Evolutionary conservation across 2,888 invertebrate species (phyloP).

Genomic region (Rhagonycha fulva): DNA sequence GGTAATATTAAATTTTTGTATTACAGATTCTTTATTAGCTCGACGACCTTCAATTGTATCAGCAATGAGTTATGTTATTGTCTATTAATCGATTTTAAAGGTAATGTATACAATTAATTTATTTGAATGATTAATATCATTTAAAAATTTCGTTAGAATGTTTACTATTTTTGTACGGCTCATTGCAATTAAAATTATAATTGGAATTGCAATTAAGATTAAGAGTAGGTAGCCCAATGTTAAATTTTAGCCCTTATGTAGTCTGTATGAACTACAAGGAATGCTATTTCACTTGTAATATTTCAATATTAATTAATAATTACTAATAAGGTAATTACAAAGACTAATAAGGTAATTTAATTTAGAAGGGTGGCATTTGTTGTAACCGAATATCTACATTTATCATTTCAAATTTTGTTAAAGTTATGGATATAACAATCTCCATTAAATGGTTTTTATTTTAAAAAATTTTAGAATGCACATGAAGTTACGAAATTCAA

Average conservation of each 20-base stretch:
- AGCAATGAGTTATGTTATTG: background rate
- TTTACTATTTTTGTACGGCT: background rate
- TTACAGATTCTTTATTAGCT: background rate
- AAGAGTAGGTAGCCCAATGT: background rate
- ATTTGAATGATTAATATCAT: conserved; percentile 2
- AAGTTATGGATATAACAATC: background rate
- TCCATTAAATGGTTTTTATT: no score
- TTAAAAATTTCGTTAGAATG: background rate
- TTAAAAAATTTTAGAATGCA: no score
- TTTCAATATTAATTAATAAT: background rate
- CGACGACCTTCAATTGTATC: background rate
- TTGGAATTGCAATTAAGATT: background rate
- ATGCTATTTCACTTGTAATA: background rate
- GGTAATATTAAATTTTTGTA: background rate
- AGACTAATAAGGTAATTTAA: background rate
- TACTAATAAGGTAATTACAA: background rate
- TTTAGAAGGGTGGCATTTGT: background rate
- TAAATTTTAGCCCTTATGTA: no score
- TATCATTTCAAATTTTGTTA: background rate
- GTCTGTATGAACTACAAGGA: background rate
- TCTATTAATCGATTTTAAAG: background rate
- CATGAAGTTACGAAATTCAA: no score
- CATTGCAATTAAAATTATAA: background rate
- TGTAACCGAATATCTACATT: background rate
- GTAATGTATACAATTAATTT: background rate